These are phyloP conservation scores for Myrmophylax atrothorax DNA, from an alignment of 2,113 vertebrate species.

Conservation along the genomic window DNA sequence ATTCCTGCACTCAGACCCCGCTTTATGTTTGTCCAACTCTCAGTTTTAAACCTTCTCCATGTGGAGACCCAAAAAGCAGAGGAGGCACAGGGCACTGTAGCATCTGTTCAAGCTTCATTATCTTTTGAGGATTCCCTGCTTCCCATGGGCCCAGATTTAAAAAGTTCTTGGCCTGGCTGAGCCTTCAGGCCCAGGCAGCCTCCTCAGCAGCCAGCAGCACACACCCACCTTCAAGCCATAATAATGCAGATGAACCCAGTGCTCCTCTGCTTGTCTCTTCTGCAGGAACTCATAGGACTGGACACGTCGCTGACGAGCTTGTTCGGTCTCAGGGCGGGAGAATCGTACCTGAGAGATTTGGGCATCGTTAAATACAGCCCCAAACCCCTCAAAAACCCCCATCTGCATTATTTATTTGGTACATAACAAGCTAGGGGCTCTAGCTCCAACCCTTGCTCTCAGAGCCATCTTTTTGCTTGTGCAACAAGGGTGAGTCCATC, in stretches of 20 bases:
- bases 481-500: background rate
- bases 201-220: background rate
- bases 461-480: background rate
- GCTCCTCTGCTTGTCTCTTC: conserved; percentile 96
- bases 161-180: background rate
- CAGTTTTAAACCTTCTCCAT: background rate
- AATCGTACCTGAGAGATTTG: conserved; percentile 86
- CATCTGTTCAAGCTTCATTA: background rate
- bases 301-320: conserved; percentile 91
- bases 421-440: background rate
- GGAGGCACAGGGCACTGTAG: background rate
- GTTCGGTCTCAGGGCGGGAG: conserved; percentile 91
- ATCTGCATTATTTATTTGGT: background rate
- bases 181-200: background rate
- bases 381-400: background rate
- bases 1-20: accelerated
- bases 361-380: background rate
- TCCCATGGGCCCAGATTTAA: background rate
- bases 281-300: conserved; percentile 97
- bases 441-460: background rate
- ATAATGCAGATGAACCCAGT: conserved; percentile 93
- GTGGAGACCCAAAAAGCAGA: background rate
- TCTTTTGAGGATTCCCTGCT: background rate
- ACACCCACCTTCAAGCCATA: conserved; percentile 81
- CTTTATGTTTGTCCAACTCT: background rate